A percentile compares a stretch with the other conserved stretches of the same genome.
Evolutionary conservation across 1,140 invertebrate species (phyloP).

Genomic region (Hyposmocoma kahamanoa): DNA sequence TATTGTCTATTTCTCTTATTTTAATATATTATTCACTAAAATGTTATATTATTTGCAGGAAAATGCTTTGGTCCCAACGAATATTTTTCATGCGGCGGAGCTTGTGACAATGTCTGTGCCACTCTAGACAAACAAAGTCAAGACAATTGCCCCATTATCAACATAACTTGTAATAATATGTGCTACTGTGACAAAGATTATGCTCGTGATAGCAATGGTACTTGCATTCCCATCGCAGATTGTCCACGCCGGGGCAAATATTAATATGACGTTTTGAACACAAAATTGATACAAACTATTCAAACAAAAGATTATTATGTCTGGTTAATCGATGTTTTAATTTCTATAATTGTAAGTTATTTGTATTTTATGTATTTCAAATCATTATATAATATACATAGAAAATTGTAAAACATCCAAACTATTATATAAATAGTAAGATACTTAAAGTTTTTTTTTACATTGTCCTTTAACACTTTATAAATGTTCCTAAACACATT

Average conservation of each 20-base stretch:
- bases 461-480: no score
- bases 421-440: no score
- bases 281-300: slow-evolving; percentile 7
- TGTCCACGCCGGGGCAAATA: no score
- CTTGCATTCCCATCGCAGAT: slow-evolving; percentile 51
- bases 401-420: no score
- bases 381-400: no score
- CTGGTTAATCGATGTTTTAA: background rate
- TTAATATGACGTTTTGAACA: no score
- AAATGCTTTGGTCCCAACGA: slow-evolving; percentile 29
- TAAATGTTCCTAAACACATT: no score
- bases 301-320: background rate
- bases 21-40: no score
- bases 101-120: slow-evolving; percentile 66
- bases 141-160: slow-evolving; percentile 51
- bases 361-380: no score
- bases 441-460: no score
- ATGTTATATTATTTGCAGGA: no score
- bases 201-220: slow-evolving; percentile 44
- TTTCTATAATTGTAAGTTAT: background rate
- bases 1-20: no score
- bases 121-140: slow-evolving; percentile 34
- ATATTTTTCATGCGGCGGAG: slow-evolving; percentile 53
- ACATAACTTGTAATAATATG: slow-evolving; percentile 63
- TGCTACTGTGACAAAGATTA: slow-evolving; percentile 69